Evolutionary conservation across 2,113 vertebrate genomes (phyloP).

Genomic region (Mormyrus iriodes): DNA sequence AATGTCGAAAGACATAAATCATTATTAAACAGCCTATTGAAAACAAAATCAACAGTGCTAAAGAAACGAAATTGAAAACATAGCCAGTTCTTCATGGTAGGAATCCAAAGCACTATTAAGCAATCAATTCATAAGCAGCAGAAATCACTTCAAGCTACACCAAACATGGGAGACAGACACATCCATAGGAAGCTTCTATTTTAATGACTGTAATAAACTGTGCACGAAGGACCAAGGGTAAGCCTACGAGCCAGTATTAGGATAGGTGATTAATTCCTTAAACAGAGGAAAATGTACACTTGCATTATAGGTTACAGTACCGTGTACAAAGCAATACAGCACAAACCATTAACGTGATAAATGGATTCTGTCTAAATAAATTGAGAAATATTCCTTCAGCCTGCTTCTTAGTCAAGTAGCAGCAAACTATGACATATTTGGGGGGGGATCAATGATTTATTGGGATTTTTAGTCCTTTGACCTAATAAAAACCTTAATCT

Average conservation of each 20-base stretch:
- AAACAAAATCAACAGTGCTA: background rate
- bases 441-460: background rate
- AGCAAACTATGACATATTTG: background rate
- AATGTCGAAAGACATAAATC: background rate
- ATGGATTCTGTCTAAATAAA: background rate
- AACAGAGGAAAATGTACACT: background rate
- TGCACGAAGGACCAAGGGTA: too few species aligned
- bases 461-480: background rate
- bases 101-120: background rate
- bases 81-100: background rate
- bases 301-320: background rate
- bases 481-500: background rate
- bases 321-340: background rate
- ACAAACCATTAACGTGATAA: background rate
- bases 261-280: too few species aligned
- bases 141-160: background rate
- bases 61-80: background rate
- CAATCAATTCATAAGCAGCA: background rate
- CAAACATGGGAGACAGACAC: background rate
- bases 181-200: background rate
- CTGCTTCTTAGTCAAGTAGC: background rate
- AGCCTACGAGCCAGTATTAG: too few species aligned
- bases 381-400: background rate
- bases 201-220: background rate
- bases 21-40: background rate